These are phyloP conservation scores for Aspidoscelis tigris DNA, from an alignment of 2,113 vertebrate species.

Conservation along the genomic window DNA sequence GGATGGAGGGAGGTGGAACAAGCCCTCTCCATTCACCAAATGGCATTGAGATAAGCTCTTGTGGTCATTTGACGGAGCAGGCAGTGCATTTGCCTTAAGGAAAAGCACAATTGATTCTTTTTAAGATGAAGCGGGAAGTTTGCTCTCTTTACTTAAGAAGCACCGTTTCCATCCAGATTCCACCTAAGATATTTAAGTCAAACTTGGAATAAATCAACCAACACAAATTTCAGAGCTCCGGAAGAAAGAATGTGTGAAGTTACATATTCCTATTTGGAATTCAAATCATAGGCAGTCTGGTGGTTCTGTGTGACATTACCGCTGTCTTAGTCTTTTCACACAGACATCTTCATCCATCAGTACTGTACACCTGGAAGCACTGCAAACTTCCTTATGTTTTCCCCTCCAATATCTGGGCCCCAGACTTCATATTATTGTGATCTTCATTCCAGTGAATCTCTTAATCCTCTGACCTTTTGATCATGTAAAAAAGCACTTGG, in stretches of 20 bases:
- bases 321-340: not conserved
- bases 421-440: not conserved
- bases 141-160: no score
- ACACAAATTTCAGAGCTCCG: accelerated
- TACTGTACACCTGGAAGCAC: no score
- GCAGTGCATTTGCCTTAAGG: no score
- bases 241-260: not conserved
- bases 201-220: no score
- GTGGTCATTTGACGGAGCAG: no score
- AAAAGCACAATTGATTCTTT: no score
- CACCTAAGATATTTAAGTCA: no score
- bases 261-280: accelerated
- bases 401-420: not conserved
- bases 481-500: not conserved
- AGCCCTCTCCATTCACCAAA: no score
- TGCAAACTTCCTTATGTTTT: not conserved
- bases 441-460: not conserved
- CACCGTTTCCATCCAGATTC: no score
- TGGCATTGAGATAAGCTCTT: no score
- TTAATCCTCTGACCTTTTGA: not conserved
- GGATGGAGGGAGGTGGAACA: no score
- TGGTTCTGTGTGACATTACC: accelerated
- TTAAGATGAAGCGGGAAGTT: no score
- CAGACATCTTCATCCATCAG: not conserved
- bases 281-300: not conserved